Base-by-base conservation (phyloP, 2,797 vertebrate species). In the Myotis myotis region DNA sequence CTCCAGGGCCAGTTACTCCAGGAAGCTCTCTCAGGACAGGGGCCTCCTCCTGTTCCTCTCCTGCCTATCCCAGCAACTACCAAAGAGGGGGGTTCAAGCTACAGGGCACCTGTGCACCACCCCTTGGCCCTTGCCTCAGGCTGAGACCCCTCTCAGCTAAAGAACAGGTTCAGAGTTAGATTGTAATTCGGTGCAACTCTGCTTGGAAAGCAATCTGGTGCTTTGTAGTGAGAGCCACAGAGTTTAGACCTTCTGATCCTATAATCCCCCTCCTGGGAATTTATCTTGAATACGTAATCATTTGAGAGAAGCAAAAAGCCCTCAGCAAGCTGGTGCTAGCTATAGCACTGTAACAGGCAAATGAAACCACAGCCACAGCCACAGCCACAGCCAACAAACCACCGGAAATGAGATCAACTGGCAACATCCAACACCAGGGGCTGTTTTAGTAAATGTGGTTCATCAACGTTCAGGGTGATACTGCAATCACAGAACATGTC, bases 241-340 rank as follows among this genome's bases (percentile, higher is more conserved):
- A 84, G 55, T 87, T 79, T 83, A 81, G 71, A 64, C 71, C 60
- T 95, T 89, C 87, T 89, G 95, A 95, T 78, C 87, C 82, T 51
- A 7, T 84, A 83, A 92, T 92, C 82, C 7, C 30, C 55, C 85
- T 91, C 82, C 64, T 36, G 79, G 82, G 88, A 89, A 87, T 92
- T 86, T 75, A 55, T 78, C 84, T 64, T n/a, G 30, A 96, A 87
- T 85, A 55, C 12, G 5, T 78, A 79, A 93, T 90, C 91, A 76
- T 51, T 87, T 30, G 64, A 60, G 91, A 89, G 68, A 49, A 88
- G 74, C 53, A 53, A 74, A 88, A 92, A 95, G 47, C 87, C 55
- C 92, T 75, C 28, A 33, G 82, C 70, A 86, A 94, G 92, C 91
- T 6, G 60, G 51, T 72, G 53, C 84, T 81, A 72, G 57, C 60